Conservation (phyloP, 2,888 invertebrate genomes). For the Cheilosia soror region DNA sequence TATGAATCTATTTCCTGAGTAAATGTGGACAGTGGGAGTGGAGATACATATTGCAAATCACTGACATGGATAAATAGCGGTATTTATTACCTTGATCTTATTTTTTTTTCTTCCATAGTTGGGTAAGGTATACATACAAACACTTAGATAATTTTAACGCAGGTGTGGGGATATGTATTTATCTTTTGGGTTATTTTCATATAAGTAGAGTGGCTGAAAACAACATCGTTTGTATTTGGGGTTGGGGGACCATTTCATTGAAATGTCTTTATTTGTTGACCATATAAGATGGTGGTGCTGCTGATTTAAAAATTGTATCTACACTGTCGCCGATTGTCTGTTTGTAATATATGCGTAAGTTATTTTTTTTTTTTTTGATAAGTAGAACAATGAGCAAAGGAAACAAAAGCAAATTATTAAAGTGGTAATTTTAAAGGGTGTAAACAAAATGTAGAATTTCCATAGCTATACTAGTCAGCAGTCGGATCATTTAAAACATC, state of each 20-base stretch:
- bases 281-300: neutral
- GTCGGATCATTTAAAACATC: too few species aligned
- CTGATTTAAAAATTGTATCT: too few species aligned
- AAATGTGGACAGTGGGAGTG: neutral
- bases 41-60: constrained; percentile 16
- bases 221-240: neutral
- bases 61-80: constrained; percentile 34
- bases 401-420: too few species aligned
- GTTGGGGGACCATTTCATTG: neutral
- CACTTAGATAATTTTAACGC: constrained; percentile 12
- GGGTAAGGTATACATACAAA: neutral
- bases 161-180: neutral
- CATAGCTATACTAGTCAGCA: too few species aligned
- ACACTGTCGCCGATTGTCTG: too few species aligned
- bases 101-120: neutral
- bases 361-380: too few species aligned
- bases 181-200: too few species aligned
- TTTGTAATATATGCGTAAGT: too few species aligned
- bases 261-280: neutral
- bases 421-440: too few species aligned
- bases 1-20: constrained; percentile 22
- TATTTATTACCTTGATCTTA: constrained; percentile 18
- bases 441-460: too few species aligned
- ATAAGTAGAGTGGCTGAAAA: too few species aligned
- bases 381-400: too few species aligned